phyloP scores from a whole-genome alignment of 2,113 vertebrate species.

The Geococcyx californianus region DNA sequence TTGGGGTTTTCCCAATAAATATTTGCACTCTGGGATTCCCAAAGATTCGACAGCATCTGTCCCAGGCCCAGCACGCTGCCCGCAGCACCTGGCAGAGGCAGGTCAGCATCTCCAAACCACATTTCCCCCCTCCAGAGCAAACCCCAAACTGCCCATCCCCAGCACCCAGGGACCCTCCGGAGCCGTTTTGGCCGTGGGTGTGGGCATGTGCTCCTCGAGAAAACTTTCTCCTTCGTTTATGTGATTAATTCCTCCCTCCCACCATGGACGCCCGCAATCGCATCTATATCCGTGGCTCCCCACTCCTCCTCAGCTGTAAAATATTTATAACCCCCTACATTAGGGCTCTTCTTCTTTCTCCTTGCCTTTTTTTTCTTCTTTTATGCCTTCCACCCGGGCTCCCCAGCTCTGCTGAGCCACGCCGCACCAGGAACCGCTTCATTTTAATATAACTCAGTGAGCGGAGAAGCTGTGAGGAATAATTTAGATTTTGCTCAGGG shows the following conservation, averaged over 20 bases:
- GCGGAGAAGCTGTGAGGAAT: constrained; percentile 64
- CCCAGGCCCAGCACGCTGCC: fast-evolving
- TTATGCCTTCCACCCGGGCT: background rate
- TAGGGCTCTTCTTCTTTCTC: background rate
- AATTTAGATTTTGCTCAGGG: constrained; percentile 61
- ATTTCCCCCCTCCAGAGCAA: background rate
- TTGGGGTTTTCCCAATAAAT: background rate
- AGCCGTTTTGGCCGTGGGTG: background rate
- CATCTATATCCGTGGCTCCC: constrained; percentile 46
- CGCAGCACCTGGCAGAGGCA: fast-evolving
- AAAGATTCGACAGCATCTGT: fast-evolving
- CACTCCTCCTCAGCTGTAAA: constrained; percentile 57
- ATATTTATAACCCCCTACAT: constrained; percentile 53
- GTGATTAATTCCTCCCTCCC: constrained; percentile 67
- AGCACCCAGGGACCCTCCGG: background rate
- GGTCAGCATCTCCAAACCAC: background rate
- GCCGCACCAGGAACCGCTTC: constrained; percentile 24
- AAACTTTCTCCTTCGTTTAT: background rate
- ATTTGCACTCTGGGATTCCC: background rate
- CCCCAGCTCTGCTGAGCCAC: background rate
- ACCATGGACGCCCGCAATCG: background rate
- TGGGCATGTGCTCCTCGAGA: background rate
- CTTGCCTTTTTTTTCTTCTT: background rate
- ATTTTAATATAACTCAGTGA: constrained; percentile 43
- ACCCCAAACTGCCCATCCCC: fast-evolving